Base-by-base conservation (phyloP, 37 sponge, comb jelly and placozoan genomes). In the Diacarnus erythraeanus region DNA sequence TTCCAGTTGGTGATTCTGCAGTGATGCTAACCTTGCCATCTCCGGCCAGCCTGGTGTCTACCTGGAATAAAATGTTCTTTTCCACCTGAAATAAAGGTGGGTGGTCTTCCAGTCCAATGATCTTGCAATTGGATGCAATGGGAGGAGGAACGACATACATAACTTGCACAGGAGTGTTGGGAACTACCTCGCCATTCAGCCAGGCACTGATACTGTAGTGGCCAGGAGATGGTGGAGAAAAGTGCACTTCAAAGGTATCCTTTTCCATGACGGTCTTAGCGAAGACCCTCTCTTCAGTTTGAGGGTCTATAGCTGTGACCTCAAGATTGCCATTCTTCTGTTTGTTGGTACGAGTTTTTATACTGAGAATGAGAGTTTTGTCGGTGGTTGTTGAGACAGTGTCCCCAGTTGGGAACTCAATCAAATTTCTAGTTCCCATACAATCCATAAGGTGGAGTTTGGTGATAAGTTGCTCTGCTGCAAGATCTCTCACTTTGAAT, bases 41-140 rank as follows among this genome's bases (percentile, higher is more conserved):
- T 0, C 95, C 95, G 56, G 93, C 95, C 25, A 84, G 77, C 18
- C 80, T 77, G 37, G 82, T 67, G 59, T 92, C 88, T 2, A 92
- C 81, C 34, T 44, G 35, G 54, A 88, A 80, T 15, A 64, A 8
- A 0, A 92, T 80, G 2, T 71, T 72, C 3, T 69, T 71, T 25
- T 79, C 38, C 12, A 80, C 81, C 29, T 77, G 77, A 5, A 80
- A 78, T 38, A 18, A 20, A 10, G 65, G 39, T 27, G 80, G 81
- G 26, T 41, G 44, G 10, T 76, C 73, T n/a, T 85, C 81, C 8
- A 93, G 78, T 8, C 76, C 83, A 5, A 78, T 22, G 30, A 89
- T 57, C 38, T 69, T 33, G 57, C 89, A 89, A 58, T 83, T 79
- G 37, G 78, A 71, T 0, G 85, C 74, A 31, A 81, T 77, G 1